These are phyloP conservation scores for Cervus canadensis DNA, from an alignment of 2,113 vertebrate species.

Conservation along the genomic window DNA sequence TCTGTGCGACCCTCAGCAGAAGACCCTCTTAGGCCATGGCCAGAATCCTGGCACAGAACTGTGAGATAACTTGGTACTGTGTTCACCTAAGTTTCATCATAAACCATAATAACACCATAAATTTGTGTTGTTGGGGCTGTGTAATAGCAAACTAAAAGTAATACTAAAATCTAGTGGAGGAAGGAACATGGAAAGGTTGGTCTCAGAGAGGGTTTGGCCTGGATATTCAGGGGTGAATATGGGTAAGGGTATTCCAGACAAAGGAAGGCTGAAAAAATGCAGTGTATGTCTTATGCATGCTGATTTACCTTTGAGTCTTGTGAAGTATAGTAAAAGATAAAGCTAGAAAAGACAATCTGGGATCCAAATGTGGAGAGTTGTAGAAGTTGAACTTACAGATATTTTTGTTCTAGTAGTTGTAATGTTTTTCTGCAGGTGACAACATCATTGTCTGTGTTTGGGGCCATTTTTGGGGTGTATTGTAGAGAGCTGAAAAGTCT, in stretches of 20 bases:
- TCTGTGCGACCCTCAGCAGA: not conserved
- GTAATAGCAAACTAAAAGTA: not conserved
- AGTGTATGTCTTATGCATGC: not conserved
- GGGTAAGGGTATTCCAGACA: not conserved
- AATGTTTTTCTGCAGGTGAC: not conserved
- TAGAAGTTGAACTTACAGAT: not conserved
- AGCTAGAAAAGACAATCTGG: not conserved
- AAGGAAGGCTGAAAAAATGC: not conserved
- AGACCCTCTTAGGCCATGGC: not conserved
- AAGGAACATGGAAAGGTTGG: not conserved
- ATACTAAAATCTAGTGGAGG: not conserved
- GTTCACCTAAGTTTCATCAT: not conserved
- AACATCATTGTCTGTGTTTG: not conserved
- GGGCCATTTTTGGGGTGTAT: not conserved
- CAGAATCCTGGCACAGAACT: not conserved
- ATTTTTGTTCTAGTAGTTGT: not conserved
- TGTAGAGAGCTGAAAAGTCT: not conserved
- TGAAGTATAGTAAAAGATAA: not conserved
- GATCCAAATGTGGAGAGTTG: not conserved
- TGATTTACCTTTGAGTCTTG: not conserved
- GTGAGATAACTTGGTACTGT: not conserved
- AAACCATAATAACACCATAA: not conserved
- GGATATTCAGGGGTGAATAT: not conserved
- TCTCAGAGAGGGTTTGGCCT: not conserved
- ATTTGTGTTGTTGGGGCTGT: not conserved